Conservation (phyloP, 2,797 vertebrate genomes). For the Orientallactaga sibirica region DNA sequence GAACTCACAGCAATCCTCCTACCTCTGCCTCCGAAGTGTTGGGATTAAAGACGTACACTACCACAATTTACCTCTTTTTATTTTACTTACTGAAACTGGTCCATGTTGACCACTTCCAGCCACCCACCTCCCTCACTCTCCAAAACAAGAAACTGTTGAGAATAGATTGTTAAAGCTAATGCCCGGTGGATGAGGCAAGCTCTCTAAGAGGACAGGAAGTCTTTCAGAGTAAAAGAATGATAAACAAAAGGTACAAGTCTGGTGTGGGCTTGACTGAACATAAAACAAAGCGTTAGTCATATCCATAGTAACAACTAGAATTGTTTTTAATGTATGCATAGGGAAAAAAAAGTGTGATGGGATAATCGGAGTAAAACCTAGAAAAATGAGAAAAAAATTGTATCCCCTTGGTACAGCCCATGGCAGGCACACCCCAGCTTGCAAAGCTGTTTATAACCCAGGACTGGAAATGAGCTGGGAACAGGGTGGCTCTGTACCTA, state of each 20-base stretch:
- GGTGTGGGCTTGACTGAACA: background rate
- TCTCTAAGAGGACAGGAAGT: slow-evolving; percentile 17
- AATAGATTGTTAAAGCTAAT: background rate
- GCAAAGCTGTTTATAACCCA: background rate
- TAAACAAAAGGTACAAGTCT: background rate
- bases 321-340: background rate
- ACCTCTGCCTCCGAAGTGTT: no score
- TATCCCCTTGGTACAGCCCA: background rate
- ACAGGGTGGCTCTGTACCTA: background rate
- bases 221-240: slow-evolving; percentile 13
- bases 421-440: background rate
- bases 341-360: background rate
- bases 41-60: no score
- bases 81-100: slow-evolving; percentile 14
- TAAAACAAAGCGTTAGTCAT: slow-evolving; percentile 4
- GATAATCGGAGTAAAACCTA: background rate
- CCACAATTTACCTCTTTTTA: background rate
- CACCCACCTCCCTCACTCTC: fast-evolving
- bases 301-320: background rate
- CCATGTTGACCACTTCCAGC: background rate
- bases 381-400: background rate
- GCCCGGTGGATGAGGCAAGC: background rate
- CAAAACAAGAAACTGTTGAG: background rate
- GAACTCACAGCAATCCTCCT: no score
- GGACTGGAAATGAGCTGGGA: background rate